Conservation (phyloP, 1,140 invertebrate genomes). For the Tetramorium alpestre region DNA sequence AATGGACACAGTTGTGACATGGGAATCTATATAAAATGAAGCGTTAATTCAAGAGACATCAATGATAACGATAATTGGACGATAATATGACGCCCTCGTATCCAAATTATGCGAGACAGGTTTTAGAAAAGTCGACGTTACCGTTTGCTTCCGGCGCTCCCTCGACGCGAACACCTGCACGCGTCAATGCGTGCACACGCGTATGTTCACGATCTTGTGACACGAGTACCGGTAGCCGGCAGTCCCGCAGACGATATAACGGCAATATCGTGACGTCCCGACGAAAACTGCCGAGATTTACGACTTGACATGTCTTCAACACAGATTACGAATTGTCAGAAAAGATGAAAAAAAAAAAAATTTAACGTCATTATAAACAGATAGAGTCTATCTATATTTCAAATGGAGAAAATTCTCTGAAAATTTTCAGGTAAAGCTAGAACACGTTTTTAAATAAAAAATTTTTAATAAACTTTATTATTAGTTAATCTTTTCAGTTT, state of each 20-base stretch:
- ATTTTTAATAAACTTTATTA: too few species aligned
- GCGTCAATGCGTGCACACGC: neutral
- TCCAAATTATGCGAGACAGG: neutral
- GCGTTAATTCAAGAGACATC: neutral
- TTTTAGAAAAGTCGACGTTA: neutral
- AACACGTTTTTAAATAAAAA: neutral
- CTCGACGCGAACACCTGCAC: constrained; percentile 4
- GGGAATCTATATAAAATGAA: neutral
- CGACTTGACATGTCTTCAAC: neutral
- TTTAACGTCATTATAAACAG: neutral
- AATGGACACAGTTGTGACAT: neutral
- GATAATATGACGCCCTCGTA: neutral
- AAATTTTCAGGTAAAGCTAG: neutral
- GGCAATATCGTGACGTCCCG: constrained; percentile 11
- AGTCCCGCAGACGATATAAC: constrained; percentile 2
- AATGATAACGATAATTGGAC: neutral
- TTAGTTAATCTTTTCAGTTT: neutral
- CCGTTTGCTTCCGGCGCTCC: neutral
- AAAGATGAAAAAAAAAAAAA: neutral
- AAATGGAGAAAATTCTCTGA: neutral
- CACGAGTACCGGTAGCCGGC: constrained; percentile 30
- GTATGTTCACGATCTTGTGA: constrained; percentile 10
- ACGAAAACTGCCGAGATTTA: constrained; percentile 18
- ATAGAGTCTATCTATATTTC: neutral
- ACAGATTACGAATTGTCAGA: neutral